Percentiles rank a stretch among this genome's conserved stretches.
Conservation (phyloP, 2,888 invertebrate species). For the Isotomurus palustris region DNA sequence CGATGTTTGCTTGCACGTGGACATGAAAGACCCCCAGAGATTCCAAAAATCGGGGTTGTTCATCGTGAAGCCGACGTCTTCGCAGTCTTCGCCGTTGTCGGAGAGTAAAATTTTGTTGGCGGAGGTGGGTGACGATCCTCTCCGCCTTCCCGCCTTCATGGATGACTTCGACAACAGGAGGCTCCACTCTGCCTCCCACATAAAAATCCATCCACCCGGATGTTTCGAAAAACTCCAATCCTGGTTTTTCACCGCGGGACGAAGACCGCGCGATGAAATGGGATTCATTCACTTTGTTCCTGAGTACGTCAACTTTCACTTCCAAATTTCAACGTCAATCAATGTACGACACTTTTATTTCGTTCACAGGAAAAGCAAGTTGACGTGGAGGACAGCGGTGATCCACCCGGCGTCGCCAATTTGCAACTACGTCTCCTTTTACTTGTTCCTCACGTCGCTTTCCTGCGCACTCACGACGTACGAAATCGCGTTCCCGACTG, state of each 20-base stretch:
- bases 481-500: conserved; percentile 33
- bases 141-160: conserved; percentile 2
- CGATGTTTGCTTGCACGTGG: neutral
- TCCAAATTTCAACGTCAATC: neutral
- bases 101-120: too few species aligned
- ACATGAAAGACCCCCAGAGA: too few species aligned
- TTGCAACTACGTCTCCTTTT: conserved; percentile 27
- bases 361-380: conserved; percentile 23
- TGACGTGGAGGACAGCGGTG: conserved; percentile 25
- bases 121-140: conserved; percentile 1
- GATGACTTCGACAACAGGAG: neutral
- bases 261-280: conserved; percentile 41
- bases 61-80: too few species aligned
- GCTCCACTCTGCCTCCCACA: too few species aligned
- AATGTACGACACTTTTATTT: neutral
- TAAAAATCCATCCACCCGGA: too few species aligned
- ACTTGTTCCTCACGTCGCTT: conserved; percentile 34
- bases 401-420: conserved; percentile 36
- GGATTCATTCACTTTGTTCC: conserved; percentile 40
- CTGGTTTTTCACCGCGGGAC: conserved; percentile 27
- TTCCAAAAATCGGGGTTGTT: neutral
- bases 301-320: conserved; percentile 33
- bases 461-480: conserved; percentile 36
- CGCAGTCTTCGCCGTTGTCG: too few species aligned
- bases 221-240: too few species aligned